A percentile compares a stretch with the other conserved stretches of the same genome.
Evolutionary conservation across 2,797 vertebrate species (phyloP).

Genomic region (Gambelia wislizenii): DNA sequence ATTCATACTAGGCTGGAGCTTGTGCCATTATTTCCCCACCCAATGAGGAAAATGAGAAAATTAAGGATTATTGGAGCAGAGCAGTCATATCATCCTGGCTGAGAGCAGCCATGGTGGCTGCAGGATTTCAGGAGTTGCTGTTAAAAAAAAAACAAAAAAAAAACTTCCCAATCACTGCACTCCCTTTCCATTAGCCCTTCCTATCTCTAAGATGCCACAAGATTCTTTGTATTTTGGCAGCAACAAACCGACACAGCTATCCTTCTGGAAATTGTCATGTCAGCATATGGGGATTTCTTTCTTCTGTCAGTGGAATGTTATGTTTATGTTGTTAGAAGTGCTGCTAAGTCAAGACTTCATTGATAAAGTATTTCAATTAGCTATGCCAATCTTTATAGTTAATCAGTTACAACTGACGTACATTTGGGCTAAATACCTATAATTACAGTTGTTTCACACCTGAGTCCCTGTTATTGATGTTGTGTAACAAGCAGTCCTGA

Average conservation of each 20-base stretch:
- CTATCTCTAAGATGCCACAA: not conserved
- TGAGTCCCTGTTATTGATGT: conserved; percentile 78
- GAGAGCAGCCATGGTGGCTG: too few relatives aligned
- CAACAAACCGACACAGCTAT: too few relatives aligned
- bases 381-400: conserved; percentile 71
- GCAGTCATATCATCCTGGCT: not conserved
- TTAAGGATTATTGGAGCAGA: not conserved
- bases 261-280: not conserved
- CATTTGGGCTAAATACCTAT: conserved; percentile 79
- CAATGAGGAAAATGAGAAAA: not conserved
- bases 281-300: conserved; percentile 1
- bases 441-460: conserved; percentile 82
- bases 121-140: too few relatives aligned
- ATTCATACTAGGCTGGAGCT: not conserved
- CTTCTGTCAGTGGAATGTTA: conserved; percentile 48
- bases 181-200: not conserved
- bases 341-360: conserved; percentile 70
- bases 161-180: not conserved
- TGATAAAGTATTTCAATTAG: conserved; percentile 79
- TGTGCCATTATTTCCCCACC: not conserved
- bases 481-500: conserved; percentile 80
- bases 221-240: not conserved
- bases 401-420: conserved; percentile 77
- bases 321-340: conserved; percentile 64
- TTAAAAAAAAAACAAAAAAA: rapidly evolving